Conservation (phyloP, 2,113 vertebrate species). For the Hemicordylus capensis region DNA sequence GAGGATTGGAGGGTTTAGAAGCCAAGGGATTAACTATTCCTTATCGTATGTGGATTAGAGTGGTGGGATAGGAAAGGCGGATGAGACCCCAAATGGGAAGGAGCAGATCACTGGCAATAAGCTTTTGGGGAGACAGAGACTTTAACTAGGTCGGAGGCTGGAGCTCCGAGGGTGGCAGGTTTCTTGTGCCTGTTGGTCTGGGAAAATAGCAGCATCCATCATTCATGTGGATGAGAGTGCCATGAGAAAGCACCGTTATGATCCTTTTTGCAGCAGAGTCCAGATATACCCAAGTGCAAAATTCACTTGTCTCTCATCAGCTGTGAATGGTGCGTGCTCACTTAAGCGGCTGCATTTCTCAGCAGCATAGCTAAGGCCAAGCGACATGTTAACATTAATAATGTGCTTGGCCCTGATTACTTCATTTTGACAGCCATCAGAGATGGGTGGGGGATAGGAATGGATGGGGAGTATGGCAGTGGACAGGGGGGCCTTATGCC, state of each 20-base stretch:
- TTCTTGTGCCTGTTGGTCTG: background rate
- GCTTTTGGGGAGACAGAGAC: background rate
- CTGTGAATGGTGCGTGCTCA: background rate
- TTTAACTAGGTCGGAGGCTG: background rate
- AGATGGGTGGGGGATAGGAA: no score
- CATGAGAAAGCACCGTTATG: background rate
- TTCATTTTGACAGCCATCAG: no score
- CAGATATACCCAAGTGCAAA: background rate
- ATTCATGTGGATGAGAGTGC: background rate
- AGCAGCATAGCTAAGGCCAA: background rate
- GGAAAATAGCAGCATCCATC: background rate
- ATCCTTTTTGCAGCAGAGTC: background rate
- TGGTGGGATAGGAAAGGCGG: background rate
- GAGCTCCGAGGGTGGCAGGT: background rate
- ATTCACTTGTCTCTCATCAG: background rate
- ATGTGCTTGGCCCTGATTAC: no score
- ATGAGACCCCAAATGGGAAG: constrained; percentile 1
- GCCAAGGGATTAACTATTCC: background rate
- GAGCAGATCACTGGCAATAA: background rate
- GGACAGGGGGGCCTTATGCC: no score
- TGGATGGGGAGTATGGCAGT: no score
- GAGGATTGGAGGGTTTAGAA: background rate
- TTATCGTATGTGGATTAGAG: background rate
- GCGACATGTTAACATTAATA: no score
- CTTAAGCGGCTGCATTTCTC: background rate